A percentile compares a stretch with the other conserved stretches of the same genome.
Evolutionary conservation across 2,888 invertebrate species (phyloP).

Genomic region (Cataglyphis cursor): DNA sequence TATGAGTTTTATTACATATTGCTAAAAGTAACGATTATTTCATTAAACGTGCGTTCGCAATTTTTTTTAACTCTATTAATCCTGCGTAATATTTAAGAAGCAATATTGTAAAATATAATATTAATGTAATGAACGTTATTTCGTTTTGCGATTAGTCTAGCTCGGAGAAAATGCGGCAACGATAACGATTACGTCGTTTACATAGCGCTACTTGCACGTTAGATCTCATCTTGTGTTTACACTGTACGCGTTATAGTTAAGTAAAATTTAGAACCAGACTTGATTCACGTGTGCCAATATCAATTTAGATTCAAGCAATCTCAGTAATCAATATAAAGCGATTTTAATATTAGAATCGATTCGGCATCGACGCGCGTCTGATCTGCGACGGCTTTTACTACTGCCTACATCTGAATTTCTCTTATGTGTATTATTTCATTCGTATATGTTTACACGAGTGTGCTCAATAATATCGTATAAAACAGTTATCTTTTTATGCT

Average conservation of each 20-base stretch:
- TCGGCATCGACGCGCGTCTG: constrained; percentile 14
- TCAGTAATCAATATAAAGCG: constrained; percentile 27
- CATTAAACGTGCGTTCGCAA: background rate
- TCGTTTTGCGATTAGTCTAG: constrained; percentile 12
- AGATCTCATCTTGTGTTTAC: background rate
- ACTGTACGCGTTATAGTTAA: background rate
- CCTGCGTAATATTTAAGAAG: constrained; percentile 12
- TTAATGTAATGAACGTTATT: constrained; percentile 21
- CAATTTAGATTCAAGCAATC: constrained; percentile 7
- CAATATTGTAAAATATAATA: background rate
- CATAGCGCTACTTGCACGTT: background rate
- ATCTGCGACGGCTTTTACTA: constrained; percentile 19
- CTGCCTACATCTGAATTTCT: constrained; percentile 2
- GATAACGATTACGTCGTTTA: background rate
- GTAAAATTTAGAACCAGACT: constrained; percentile 11
- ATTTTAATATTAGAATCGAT: constrained; percentile 39
- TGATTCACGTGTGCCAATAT: constrained; percentile 10
- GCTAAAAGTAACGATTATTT: constrained; percentile 13
- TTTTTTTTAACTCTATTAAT: background rate
- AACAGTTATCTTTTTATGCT: background rate
- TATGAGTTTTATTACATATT: constrained; percentile 31
- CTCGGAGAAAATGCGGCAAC: background rate
- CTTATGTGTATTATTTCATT: background rate
- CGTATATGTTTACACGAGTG: background rate
- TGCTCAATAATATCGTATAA: background rate